These are phyloP conservation scores for Hepsetus odoe DNA, from an alignment of 2,113 vertebrate species.

Conservation along the genomic window DNA sequence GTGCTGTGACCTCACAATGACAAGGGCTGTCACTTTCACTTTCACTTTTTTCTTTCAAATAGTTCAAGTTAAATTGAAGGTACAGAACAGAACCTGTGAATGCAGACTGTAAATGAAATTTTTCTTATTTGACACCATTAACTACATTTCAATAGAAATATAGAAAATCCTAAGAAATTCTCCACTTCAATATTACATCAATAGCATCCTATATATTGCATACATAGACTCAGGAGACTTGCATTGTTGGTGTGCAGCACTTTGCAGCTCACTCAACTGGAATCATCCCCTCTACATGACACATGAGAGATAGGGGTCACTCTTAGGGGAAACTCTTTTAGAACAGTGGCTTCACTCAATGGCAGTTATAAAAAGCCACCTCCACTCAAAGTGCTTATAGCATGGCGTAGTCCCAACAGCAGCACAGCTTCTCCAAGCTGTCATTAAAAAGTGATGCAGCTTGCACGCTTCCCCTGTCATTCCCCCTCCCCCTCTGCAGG, in stretches of 20 bases:
- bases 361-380: constrained; percentile 36
- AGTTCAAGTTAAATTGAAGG: too few species aligned
- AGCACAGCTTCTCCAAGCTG: constrained; percentile 24
- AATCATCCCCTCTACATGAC: constrained; percentile 26
- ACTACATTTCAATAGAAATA: too few species aligned
- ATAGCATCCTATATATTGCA: background rate
- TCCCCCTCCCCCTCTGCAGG: constrained; percentile 14
- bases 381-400: constrained; percentile 37
- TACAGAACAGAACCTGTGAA: too few species aligned
- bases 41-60: too few species aligned
- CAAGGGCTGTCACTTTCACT: too few species aligned
- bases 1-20: too few species aligned
- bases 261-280: constrained; percentile 12
- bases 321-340: constrained; percentile 37
- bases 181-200: too few species aligned
- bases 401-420: constrained; percentile 38
- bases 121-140: too few species aligned
- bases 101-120: too few species aligned
- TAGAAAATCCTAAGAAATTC: too few species aligned
- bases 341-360: constrained; percentile 26
- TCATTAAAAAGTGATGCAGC: constrained; percentile 57
- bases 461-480: constrained; percentile 16
- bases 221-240: background rate
- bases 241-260: background rate
- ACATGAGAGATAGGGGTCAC: constrained; percentile 18